These are phyloP conservation scores for Scotopteryx bipunctaria DNA, from an alignment of 2,888 invertebrate species.

Conservation along the genomic window DNA sequence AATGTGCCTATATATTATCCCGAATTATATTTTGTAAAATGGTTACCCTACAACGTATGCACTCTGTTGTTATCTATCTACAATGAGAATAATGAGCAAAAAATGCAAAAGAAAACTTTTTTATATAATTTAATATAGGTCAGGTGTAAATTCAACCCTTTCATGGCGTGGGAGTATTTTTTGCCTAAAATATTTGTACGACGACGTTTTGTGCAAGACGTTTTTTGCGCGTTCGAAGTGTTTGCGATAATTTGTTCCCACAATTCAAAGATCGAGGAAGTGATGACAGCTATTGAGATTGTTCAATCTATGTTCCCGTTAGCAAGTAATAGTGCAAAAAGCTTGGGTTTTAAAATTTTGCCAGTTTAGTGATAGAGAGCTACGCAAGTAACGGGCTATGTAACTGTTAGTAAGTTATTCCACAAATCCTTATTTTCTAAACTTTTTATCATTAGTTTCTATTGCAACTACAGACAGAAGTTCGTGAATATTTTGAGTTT, in stretches of 20 bases:
- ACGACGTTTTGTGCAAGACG: conserved; percentile 65
- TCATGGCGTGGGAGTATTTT: conserved; percentile 78
- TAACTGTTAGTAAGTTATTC: neutral
- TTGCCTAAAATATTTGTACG: conserved; percentile 49
- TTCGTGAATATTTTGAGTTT: no score
- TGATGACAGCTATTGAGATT: conserved; percentile 74
- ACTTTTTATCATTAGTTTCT: neutral
- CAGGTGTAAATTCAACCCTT: conserved; percentile 82
- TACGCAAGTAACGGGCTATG: conserved; percentile 17
- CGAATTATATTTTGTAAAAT: no score
- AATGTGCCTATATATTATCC: no score
- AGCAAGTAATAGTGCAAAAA: conserved; percentile 50
- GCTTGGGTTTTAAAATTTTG: conserved; percentile 33
- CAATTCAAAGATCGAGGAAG: conserved; percentile 72
- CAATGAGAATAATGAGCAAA: conserved; percentile 73
- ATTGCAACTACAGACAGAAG: no score
- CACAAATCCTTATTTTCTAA: neutral
- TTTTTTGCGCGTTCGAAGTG: conserved; percentile 73
- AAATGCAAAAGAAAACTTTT: conserved; percentile 70
- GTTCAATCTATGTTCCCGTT: conserved; percentile 53
- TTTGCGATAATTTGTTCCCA: conserved; percentile 83
- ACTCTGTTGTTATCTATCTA: conserved; percentile 54
- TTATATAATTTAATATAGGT: conserved; percentile 77
- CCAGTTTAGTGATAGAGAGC: conserved; percentile 27
- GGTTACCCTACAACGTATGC: conserved; percentile 57